Base-by-base conservation (phyloP, 92 coral and sea anemone genomes). In the Blastomussa wellsi region DNA sequence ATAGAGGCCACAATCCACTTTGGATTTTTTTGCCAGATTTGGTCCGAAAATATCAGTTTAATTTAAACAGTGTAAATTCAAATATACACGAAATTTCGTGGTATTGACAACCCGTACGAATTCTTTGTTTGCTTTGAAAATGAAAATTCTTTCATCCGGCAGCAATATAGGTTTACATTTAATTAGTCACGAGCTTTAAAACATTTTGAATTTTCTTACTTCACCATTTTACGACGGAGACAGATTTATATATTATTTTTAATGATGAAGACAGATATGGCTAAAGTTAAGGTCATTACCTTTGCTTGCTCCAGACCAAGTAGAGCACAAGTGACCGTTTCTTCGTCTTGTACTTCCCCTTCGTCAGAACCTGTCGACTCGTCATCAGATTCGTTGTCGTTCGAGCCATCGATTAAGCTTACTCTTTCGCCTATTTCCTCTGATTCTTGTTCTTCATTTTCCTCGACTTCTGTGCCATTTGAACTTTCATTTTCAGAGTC, bases 281-380 rank as follows among this genome's bases (percentile, higher is more conserved):
- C 3, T 28, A 17, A 77, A 32, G 31, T 0, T n/a, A 1, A 68
- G 65, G 36, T 14, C 14, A 13, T 29, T 72, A 85, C 88, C 88
- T 85, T 85, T 36, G 88, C 88, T 20, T 85, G 88, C 64, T 77
- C 88, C 4, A 85, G 77, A 53, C 88, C 83, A 31, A 78, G 83
- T 9, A 85, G 77, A 36, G 82, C 31, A 36, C 88, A 85, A 8
- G 88, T 85, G 26, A 78, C 88, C 3, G 90, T 86, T 3, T 49
- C 67, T 26, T 47, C 78, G 26, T 79, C 83, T 9, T 28, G 77
- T 1, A 44, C 77, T 0, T 48, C 86, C 10, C 72, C 67, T 29
- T 76, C 28, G 28, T 44, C 78, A 5, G 65, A 60, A 10, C 78
- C 81, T 8, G 55, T 62, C 11, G 31, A 70, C 31, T 69, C 84